Evolutionary conservation across 2,113 vertebrate species (phyloP).

Genomic region (Isichthys henryi): DNA sequence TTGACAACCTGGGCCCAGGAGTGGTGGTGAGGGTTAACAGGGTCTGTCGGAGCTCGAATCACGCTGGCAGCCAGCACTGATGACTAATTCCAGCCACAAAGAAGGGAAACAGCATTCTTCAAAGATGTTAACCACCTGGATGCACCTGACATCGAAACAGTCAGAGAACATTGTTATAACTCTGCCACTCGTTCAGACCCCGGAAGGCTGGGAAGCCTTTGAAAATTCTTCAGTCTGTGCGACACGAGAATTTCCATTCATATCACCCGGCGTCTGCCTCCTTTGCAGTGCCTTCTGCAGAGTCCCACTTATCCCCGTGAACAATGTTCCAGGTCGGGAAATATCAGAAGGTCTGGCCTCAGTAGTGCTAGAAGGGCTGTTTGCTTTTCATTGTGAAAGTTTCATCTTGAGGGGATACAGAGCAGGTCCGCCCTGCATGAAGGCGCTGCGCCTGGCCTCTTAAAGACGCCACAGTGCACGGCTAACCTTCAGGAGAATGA

Average conservation of each 20-base stretch:
- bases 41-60: neutral
- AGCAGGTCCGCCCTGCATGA: neutral
- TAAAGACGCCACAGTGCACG: neutral
- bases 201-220: neutral
- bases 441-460: neutral
- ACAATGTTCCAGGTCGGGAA: neutral
- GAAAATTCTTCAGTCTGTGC: neutral
- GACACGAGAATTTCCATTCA: neutral
- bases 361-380: neutral
- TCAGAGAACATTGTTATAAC: neutral
- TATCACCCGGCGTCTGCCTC: neutral
- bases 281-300: neutral
- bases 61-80: neutral
- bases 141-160: neutral
- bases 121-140: neutral
- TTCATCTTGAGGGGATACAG: neutral
- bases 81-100: neutral
- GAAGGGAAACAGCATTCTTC: neutral
- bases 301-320: neutral
- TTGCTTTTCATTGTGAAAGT: neutral
- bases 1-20: neutral
- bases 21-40: neutral
- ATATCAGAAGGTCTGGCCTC: neutral
- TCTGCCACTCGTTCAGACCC: neutral
- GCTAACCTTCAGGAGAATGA: neutral